Evolutionary conservation across 2,888 invertebrate species (phyloP).

Genomic region (Patella pellucida): DNA sequence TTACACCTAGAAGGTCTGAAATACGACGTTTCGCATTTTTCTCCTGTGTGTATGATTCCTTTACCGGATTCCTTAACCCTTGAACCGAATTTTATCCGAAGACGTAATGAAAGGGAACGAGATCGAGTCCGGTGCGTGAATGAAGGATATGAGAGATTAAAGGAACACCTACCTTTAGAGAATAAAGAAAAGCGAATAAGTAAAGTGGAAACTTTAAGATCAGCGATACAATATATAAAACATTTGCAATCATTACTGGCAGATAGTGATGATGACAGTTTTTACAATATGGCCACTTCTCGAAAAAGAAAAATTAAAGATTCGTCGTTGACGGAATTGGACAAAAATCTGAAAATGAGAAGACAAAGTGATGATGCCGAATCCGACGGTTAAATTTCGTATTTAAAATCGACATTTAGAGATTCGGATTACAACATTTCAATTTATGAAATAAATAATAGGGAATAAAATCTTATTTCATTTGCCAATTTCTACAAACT

Average conservation of each 20-base stretch:
- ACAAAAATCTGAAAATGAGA: no score
- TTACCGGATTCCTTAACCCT: slow-evolving; percentile 56
- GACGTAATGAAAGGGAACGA: slow-evolving; percentile 68
- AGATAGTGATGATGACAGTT: slow-evolving; percentile 14
- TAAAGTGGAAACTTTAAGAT: slow-evolving; percentile 68
- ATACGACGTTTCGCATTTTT: slow-evolving; percentile 57
- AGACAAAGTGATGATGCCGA: no score
- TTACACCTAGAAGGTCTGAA: slow-evolving; percentile 42
- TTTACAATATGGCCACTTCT: background rate
- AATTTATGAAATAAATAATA: no score
- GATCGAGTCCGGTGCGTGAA: slow-evolving; percentile 69
- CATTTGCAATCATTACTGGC: slow-evolving; percentile 51
- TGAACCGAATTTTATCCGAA: slow-evolving; percentile 64
- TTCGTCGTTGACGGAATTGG: background rate
- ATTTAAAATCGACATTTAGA: no score
- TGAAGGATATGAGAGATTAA: slow-evolving; percentile 65
- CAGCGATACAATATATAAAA: slow-evolving; percentile 68
- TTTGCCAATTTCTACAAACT: no score
- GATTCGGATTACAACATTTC: no score
- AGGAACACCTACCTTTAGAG: slow-evolving; percentile 62
- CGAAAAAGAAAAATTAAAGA: background rate
- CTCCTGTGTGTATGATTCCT: slow-evolving; percentile 64
- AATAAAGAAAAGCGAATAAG: slow-evolving; percentile 69
- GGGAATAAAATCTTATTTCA: no score
- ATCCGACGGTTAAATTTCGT: no score